A percentile compares a stretch with the other conserved stretches of the same genome.
These are phyloP conservation scores for Sisor rabdophorus DNA, from an alignment of 2,113 vertebrate species.

Conservation along the genomic window DNA sequence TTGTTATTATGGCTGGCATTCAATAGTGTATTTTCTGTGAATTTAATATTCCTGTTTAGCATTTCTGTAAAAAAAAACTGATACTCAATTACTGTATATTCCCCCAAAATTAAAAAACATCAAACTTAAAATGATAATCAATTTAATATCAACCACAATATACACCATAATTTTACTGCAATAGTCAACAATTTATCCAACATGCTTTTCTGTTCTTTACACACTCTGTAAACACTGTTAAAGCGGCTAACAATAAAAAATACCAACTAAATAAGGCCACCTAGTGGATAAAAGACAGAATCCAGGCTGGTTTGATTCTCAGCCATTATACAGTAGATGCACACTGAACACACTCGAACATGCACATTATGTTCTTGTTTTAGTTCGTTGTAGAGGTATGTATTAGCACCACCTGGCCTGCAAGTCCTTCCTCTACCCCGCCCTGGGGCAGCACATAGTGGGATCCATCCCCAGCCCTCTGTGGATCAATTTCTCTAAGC, in stretches of 20 bases:
- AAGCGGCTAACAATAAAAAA: neutral
- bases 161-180: neutral
- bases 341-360: neutral
- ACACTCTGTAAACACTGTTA: no score
- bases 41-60: neutral
- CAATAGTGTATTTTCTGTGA: neutral
- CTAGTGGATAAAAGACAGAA: constrained; percentile 33
- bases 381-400: constrained; percentile 49
- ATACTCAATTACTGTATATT: neutral
- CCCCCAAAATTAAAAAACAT: neutral
- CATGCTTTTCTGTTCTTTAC: no score
- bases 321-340: neutral
- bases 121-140: neutral
- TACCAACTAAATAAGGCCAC: constrained; percentile 24
- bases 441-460: constrained; percentile 76
- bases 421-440: constrained; percentile 74
- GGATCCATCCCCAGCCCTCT: constrained; percentile 67
- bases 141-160: no score
- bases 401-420: constrained; percentile 77
- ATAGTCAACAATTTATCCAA: neutral
- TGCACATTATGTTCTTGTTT: neutral
- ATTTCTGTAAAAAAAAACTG: neutral
- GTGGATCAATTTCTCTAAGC: constrained; percentile 75
- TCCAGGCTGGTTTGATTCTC: neutral
- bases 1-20: neutral